Base-by-base conservation (phyloP, 2,888 invertebrate genomes). In the Eristalis intricaria region DNA sequence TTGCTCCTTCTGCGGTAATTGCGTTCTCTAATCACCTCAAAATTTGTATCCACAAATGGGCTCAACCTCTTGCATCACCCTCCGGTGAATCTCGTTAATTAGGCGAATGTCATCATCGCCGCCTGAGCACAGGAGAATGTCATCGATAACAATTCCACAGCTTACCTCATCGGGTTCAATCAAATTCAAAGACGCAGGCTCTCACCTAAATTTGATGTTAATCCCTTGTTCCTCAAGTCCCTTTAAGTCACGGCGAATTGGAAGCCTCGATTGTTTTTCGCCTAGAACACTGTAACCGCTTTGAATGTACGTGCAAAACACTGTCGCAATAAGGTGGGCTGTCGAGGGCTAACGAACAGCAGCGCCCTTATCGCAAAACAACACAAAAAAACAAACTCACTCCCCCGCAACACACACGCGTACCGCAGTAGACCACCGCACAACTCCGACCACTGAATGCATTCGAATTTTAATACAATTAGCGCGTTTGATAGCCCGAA, bases 391-490 rank as follows among this genome's bases (percentile, higher is more conserved):
- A 60, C 29, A 60, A 32, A 32, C 32, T 32, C 68, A 66, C 58
- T 22, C 68, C 15, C 32, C 10, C 50, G 43, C 66, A 66, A 63
- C 5, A 10, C 38, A n/a, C 5, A 26, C 26, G 29, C 1, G 56
- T 11, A 66, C 58, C 73, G 32, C 71, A 68, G 73, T 50, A 68
- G 61, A 61, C 69, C 58, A 11, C 61, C 63, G 11, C 66, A 63
- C n/a, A 56, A 38, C 61, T 63, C 56, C 43, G 68, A 68, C 77
- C 73, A 50, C 60, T 58, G 64, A 85, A 73, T 81, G 86, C 82
- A 86, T 74, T 82, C 78, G 65, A 82, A 78, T 86, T 86, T 74
- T 78, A 86, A 82, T 82, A 70, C 69, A 82, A 86, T 86, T 86
- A 86, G 50, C 82, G 40, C 75, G 35, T 69, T 74, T 84, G 65